Base-by-base conservation (phyloP, 2,888 invertebrate species). In the Lithophane semibrunnea region DNA sequence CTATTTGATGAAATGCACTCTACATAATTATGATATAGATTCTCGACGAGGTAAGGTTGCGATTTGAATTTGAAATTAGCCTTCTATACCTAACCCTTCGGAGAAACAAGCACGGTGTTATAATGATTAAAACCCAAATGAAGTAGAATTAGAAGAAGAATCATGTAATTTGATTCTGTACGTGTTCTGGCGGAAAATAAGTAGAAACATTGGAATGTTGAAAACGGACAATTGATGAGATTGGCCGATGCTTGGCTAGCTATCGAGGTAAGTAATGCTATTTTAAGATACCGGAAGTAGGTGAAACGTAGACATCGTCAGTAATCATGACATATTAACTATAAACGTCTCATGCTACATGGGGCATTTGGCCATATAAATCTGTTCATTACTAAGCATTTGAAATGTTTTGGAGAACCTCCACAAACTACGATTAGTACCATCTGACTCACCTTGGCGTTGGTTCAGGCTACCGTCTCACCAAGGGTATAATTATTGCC, bases 241-340 rank as follows among this genome's bases (percentile, higher is more conserved):
- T 66, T 74, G 8, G 68, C 52, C 56, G 64, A 74, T 83, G 81
- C 65, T 82, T 70, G 84, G 74, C 44, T 79, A 74, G 80, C 49
- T 79, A 82, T 83, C 7, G 74, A 82, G 80, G 84, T 83, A 82
- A 82, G 47, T 60, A 83, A 72, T 64, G 52, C 56, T 63, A 63
- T 44, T 73, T 52, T 73, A 13, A 79, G 63, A 49, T 29, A 47
- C 29, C 67, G 67, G 73, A 73, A 60, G 13, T 79, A 73, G 64
- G 74, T 63, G 82, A 66, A 74, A 82, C 52, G 42, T 49, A n/a
- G 29, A 8, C 42, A 54, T 82, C 37, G 21, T n/a, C 44, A 13
- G 4, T n/a, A 4, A 42, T 60, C 24, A 64, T 49, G 65, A 65
- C 64, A 54, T 61, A 29, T 61, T 10, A 18, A 16, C 52, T 12